These are phyloP conservation scores for Cheirogaleus medius DNA, from an alignment of 2,113 vertebrate species.

Conservation along the genomic window DNA sequence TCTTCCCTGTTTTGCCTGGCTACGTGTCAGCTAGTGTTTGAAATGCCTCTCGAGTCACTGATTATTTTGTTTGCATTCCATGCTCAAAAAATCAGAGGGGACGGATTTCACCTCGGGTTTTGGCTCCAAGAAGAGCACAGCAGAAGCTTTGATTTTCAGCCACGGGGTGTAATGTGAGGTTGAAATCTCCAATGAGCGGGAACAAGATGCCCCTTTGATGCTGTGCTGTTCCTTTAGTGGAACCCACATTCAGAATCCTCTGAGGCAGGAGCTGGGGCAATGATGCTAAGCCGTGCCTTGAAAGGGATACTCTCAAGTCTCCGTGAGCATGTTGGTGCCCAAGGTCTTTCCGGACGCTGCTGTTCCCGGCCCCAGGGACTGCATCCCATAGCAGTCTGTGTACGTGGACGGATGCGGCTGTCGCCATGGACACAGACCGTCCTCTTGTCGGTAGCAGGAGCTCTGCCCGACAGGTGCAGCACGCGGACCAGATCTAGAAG, in stretches of 20 bases:
- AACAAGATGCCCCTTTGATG: not conserved
- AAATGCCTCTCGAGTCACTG: not conserved
- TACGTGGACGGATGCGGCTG: fast-evolving
- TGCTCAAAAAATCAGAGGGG: not conserved
- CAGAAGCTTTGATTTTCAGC: not conserved
- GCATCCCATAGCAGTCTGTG: fast-evolving
- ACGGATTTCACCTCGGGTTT: not conserved
- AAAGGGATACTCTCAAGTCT: not conserved
- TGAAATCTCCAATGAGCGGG: not conserved
- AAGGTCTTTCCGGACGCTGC: not conserved
- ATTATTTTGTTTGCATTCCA: not conserved
- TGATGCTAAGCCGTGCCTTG: not conserved
- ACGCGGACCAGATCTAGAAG: fast-evolving
- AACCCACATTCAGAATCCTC: not conserved
- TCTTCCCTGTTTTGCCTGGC: not conserved
- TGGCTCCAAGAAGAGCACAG: not conserved
- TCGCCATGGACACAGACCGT: fast-evolving
- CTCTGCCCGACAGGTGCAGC: not conserved
- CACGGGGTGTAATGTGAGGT: no score
- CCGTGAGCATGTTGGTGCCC: not conserved
- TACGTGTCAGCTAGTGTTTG: not conserved
- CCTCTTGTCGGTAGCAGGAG: fast-evolving
- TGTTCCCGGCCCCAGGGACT: fast-evolving
- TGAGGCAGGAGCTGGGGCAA: not conserved
- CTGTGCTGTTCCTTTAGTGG: not conserved